Evolutionary conservation across 2,113 vertebrate genomes (phyloP).

Genomic region (Rhegmatorhina hoffmannsi): DNA sequence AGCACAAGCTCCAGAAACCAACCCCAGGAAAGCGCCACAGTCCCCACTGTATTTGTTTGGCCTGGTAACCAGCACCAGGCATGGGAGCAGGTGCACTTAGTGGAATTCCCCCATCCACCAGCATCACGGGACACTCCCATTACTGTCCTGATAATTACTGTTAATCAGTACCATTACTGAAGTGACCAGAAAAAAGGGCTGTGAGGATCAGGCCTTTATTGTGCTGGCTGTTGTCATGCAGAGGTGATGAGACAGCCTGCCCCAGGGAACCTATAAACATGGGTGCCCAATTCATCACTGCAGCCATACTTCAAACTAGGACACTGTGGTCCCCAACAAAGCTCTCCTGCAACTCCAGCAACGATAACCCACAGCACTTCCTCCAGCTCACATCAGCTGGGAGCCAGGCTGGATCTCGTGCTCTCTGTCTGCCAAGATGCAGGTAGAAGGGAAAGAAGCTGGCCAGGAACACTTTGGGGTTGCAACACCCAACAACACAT

Average conservation of each 20-base stretch:
- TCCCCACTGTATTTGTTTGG: conserved; percentile 34
- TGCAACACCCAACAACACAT: background rate
- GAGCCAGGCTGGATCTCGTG: background rate
- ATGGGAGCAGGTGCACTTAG: conserved; percentile 19
- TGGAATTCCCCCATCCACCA: conserved; percentile 66
- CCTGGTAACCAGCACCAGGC: conserved; percentile 8
- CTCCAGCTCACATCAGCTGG: background rate
- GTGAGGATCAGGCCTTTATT: conserved; percentile 2
- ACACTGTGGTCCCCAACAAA: background rate
- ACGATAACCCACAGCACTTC: background rate
- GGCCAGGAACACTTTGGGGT: background rate
- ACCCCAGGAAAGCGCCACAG: background rate
- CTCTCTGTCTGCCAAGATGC: background rate
- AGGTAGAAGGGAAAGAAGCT: background rate
- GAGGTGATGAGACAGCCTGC: conserved; percentile 42
- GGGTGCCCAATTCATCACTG: background rate
- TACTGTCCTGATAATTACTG: conserved; percentile 59
- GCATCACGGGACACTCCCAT: conserved; percentile 55
- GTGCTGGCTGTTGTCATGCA: conserved; percentile 13
- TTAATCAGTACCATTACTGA: conserved; percentile 57
- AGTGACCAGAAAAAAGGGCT: background rate
- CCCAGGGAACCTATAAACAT: conserved; percentile 26
- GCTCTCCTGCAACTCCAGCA: background rate
- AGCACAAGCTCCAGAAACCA: background rate
- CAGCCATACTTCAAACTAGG: conserved; percentile 15